Conservation (phyloP, 2,888 invertebrate genomes). For the Gasteruption jaculator region DNA sequence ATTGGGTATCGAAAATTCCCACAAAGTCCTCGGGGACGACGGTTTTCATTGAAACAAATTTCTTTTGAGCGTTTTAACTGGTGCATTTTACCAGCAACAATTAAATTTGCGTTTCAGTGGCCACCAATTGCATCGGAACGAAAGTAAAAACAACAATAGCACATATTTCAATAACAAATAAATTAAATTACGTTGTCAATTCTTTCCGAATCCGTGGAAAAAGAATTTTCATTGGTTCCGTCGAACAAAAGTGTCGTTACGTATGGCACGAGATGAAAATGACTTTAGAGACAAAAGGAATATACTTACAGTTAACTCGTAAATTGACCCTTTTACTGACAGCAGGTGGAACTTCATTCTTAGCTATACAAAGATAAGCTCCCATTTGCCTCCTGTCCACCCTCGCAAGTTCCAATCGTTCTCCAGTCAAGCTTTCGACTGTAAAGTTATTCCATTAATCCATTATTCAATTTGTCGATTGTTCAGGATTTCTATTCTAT, state of each 20-base stretch:
- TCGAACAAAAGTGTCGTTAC: background rate
- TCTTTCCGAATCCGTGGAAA: background rate
- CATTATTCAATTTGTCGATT: too few species aligned
- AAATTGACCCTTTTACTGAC: conserved; percentile 59
- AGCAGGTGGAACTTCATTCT: conserved; percentile 69
- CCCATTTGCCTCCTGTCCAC: conserved; percentile 71
- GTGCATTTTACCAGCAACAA: too few species aligned
- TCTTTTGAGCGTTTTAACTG: too few species aligned
- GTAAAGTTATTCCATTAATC: conserved; percentile 38
- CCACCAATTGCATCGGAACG: too few species aligned
- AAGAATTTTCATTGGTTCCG: background rate
- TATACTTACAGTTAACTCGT: conserved; percentile 67
- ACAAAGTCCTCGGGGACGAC: too few species aligned
- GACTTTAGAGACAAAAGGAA: too few species aligned
- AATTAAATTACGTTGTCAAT: conserved; percentile 1
- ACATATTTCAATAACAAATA: background rate
- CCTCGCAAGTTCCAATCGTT: conserved; percentile 62
- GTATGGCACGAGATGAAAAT: conserved; percentile 6
- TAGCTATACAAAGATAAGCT: conserved; percentile 71
- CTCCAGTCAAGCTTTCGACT: conserved; percentile 64
- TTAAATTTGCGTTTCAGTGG: too few species aligned
- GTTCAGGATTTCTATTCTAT: too few species aligned
- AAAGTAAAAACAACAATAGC: background rate
- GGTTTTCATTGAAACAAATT: too few species aligned
- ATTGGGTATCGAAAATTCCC: too few species aligned